These are phyloP conservation scores for Moxostoma hubbsi DNA, from an alignment of 2,797 vertebrate genomes.

Conservation along the genomic window DNA sequence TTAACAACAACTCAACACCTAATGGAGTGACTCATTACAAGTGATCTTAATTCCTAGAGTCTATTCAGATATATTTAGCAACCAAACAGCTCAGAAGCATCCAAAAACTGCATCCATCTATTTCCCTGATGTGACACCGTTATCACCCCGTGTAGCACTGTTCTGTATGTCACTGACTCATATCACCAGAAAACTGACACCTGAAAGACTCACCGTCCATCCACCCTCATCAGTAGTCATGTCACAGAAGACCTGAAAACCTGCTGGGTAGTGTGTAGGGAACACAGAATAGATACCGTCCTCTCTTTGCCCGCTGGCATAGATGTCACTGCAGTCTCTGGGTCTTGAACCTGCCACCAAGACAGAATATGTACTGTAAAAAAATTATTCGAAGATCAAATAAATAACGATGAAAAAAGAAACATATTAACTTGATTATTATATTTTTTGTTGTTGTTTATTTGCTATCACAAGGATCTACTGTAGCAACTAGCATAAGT, in stretches of 20 bases:
- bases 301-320: constrained; percentile 78
- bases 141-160: neutral
- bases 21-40: constrained; percentile 42
- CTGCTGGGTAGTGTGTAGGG: constrained; percentile 83
- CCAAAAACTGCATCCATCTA: neutral
- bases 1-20: constrained; percentile 33
- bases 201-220: constrained; percentile 86
- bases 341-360: constrained; percentile 79
- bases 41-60: constrained; percentile 26
- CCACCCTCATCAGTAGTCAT: constrained; percentile 91
- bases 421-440: too few species aligned
- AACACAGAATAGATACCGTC: constrained; percentile 92
- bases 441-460: too few species aligned
- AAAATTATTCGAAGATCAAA: too few species aligned
- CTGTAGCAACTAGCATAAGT: too few species aligned
- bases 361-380: neutral
- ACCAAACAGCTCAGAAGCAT: neutral
- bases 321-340: constrained; percentile 89
- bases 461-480: too few species aligned
- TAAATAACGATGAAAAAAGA: too few species aligned
- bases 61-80: constrained; percentile 8
- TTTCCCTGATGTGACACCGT: too few species aligned
- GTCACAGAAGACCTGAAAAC: constrained; percentile 95
- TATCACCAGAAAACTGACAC: neutral
- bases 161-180: neutral